Evolutionary conservation across 2,113 vertebrate genomes (phyloP), one percentile per base, ranked within the genome.

Genomic region (Camelus dromedarius): DNA sequence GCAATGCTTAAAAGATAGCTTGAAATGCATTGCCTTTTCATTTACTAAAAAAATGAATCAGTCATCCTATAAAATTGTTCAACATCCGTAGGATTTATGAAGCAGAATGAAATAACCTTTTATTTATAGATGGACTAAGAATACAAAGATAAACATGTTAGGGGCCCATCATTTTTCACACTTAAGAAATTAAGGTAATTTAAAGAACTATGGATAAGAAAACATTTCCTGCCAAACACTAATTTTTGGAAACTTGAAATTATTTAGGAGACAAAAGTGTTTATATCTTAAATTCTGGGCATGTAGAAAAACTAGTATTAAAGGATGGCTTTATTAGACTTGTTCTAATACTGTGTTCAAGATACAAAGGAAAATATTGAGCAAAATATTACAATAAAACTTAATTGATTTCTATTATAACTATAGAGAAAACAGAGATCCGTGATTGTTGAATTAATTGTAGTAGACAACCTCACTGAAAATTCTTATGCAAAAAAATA

Each of bases 31-130:
- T 86, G 50, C 64, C 77, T 72, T 76, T 94, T 84, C 60, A 83
- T 86, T 90, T 80, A 66, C 16, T 70, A 42, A 94, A 93, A 93
- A 95, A 87, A 30, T 8, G 50, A 86, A 88, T 56, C 19, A 87
- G 14, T 83, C 60, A 67, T 46, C 48, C 26, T 89, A 24, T 79
- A 93, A 93, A 87, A 91, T 52, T 93, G 64, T 82, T 67, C 35
- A 93, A 18, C 11, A 93, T 62, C 62, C 15, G 1, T 60, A 80
- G 14, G 19, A 89, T 93, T 93, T 87, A 89, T 90, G n/a, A 95
- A 14, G 56, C n/a, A 92, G 73, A 80, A 48, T 6, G 92, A 56
- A 96, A 92, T 60, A 64, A 92, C 8, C 24, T 79, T 76, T 88
- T 77, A 42, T 62, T 50, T 96, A 22, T 42, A 54, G 76, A 5